A percentile compares a stretch with the other conserved stretches of the same genome.
These are phyloP conservation scores for Clarias pachynema DNA, from an alignment of 2,797 vertebrate genomes.

Conservation along the genomic window DNA sequence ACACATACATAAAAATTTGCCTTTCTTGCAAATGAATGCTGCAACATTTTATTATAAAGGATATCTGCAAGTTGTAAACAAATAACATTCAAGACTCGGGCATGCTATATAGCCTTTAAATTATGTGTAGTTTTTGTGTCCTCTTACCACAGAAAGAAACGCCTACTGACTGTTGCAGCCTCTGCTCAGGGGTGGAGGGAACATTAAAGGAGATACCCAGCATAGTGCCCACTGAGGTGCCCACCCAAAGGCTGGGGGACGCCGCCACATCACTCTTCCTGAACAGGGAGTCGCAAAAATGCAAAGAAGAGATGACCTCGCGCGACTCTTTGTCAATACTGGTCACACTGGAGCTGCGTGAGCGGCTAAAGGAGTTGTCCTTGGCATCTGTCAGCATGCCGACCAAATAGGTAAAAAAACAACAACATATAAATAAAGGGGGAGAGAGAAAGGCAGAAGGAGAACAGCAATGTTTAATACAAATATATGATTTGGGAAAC, in stretches of 20 bases:
- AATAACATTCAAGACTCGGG: not conserved
- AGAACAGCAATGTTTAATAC: not conserved
- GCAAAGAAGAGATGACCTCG: constrained; percentile 91
- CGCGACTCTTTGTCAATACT: constrained; percentile 95
- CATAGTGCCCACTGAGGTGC: constrained; percentile 90
- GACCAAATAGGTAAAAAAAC: constrained; percentile 37
- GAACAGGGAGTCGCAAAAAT: constrained; percentile 90
- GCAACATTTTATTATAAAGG: not conserved
- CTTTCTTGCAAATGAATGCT: not conserved
- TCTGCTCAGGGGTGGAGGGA: constrained; percentile 85
- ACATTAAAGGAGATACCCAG: constrained; percentile 85
- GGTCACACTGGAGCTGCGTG: constrained; percentile 93
- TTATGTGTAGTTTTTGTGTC: not conserved
- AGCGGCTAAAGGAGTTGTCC: constrained; percentile 93
- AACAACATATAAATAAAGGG: not conserved
- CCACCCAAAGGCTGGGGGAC: constrained; percentile 88
- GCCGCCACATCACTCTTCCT: constrained; percentile 80
- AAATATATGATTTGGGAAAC: not conserved
- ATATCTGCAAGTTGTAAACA: not conserved
- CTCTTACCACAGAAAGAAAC: constrained; percentile 88
- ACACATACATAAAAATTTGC: not conserved
- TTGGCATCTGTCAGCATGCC: constrained; percentile 78
- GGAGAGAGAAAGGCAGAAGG: constrained; percentile 32
- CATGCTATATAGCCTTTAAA: not conserved
- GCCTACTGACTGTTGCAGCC: constrained; percentile 88